A percentile compares a stretch with the other conserved stretches of the same genome.
Conservation (phyloP, 2,888 invertebrate species). For the Creontiades dilutus region DNA sequence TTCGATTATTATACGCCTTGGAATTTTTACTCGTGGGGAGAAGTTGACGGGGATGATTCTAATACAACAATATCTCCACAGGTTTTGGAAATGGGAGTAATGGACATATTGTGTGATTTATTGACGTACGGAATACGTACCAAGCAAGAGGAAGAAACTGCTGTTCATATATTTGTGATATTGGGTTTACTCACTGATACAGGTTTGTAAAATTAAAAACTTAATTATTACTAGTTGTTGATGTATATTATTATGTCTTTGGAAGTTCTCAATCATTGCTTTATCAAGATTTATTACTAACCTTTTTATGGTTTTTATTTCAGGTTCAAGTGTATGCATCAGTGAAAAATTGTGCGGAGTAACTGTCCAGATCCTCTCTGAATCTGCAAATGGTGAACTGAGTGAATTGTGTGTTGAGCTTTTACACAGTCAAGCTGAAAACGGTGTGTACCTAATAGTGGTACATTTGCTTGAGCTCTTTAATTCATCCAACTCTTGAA, state of each 20-base stretch:
- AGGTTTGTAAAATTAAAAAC: slow-evolving; percentile 76
- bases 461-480: too few species aligned
- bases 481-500: background rate
- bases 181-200: slow-evolving; percentile 80
- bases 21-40: too few species aligned
- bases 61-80: slow-evolving; percentile 73
- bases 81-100: slow-evolving; percentile 79
- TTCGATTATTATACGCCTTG: too few species aligned
- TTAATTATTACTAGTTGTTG: too few species aligned
- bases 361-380: slow-evolving; percentile 83
- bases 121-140: slow-evolving; percentile 78
- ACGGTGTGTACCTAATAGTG: slow-evolving; percentile 80
- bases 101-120: slow-evolving; percentile 80
- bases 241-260: too few species aligned
- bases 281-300: background rate
- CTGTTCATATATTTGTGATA: slow-evolving; percentile 80
- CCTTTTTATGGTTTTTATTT: background rate
- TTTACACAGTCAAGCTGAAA: slow-evolving; percentile 87
- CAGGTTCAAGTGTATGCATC: slow-evolving; percentile 74
- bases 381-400: slow-evolving; percentile 85
- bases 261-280: too few species aligned
- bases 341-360: slow-evolving; percentile 78
- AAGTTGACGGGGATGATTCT: background rate
- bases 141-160: slow-evolving; percentile 79
- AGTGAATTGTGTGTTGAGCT: slow-evolving; percentile 88